Conservation (phyloP, 2,113 vertebrate genomes). For the Trichechus manatus region DNA sequence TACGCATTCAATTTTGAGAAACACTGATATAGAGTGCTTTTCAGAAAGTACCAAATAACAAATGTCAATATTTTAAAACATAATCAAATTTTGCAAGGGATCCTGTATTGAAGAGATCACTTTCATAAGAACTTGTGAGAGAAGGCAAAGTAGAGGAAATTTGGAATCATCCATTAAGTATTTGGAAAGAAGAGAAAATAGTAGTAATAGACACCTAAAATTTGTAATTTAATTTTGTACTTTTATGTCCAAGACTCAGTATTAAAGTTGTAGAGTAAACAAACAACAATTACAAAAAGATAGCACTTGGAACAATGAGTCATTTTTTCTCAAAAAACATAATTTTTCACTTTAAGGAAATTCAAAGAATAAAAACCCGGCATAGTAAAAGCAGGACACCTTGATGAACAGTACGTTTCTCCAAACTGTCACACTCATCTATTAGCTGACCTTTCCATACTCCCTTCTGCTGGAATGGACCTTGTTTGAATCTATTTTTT, state of each 20-base stretch:
- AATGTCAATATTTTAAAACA: background rate
- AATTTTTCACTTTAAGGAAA: background rate
- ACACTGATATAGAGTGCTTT: background rate
- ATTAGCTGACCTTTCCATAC: background rate
- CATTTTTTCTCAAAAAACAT: background rate
- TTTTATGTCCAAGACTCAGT: background rate
- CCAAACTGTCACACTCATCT: background rate
- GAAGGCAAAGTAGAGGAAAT: background rate
- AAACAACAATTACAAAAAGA: background rate
- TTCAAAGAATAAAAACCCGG: background rate
- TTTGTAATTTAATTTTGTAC: background rate
- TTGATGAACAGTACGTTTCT: background rate
- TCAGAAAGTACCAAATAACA: background rate
- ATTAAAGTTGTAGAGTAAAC: background rate
- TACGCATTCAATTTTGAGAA: background rate
- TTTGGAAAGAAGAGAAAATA: background rate
- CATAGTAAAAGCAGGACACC: background rate
- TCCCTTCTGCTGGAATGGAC: background rate
- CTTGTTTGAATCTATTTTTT: background rate
- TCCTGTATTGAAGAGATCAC: background rate
- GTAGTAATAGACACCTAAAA: background rate
- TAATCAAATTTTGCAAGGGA: background rate
- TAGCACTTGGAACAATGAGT: background rate
- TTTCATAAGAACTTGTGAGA: background rate
- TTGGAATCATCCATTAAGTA: background rate